Percentiles rank a stretch among this genome's conserved stretches.
Evolutionary conservation across 1,140 invertebrate genomes (phyloP).

Genomic region (Lineus longissimus): DNA sequence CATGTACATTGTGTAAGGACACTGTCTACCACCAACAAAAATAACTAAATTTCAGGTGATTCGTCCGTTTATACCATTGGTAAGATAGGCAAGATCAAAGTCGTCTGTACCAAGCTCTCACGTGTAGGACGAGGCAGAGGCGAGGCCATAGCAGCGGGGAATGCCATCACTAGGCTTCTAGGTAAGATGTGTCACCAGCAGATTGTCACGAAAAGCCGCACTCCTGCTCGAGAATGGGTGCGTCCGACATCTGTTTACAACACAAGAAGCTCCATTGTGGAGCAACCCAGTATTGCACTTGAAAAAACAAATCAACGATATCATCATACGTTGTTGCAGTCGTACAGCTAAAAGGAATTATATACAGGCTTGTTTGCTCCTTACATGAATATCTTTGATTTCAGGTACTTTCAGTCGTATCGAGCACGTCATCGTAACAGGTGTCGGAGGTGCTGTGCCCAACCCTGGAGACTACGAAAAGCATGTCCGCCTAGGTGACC

Average conservation of each 20-base stretch:
- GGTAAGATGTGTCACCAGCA: conserved; percentile 36
- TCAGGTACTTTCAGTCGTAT: conserved; percentile 74
- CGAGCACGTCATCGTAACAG: conserved; percentile 93
- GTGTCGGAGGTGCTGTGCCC: conserved; percentile 94
- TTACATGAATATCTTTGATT: conserved; percentile 23
- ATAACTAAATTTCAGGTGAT: not conserved
- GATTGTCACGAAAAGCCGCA: too few relatives aligned
- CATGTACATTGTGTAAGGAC: too few relatives aligned
- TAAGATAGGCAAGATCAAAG: conserved; percentile 90
- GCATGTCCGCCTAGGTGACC: conserved; percentile 91
- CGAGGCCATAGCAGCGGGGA: conserved; percentile 34
- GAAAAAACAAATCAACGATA: too few relatives aligned
- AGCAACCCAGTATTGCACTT: too few relatives aligned
- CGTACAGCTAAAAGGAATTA: too few relatives aligned
- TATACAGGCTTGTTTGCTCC: too few relatives aligned
- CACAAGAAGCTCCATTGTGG: not conserved
- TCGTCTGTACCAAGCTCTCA: conserved; percentile 95
- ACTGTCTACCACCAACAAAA: too few relatives aligned
- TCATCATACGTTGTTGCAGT: too few relatives aligned
- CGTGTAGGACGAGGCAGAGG: conserved; percentile 20
- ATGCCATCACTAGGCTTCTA: conserved; percentile 39
- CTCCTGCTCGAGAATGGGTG: too few relatives aligned
- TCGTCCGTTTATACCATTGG: conserved; percentile 87
- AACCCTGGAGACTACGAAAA: conserved; percentile 91
- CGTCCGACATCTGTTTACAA: too few relatives aligned